These are phyloP conservation scores for Anthopleura xanthogrammica DNA, from an alignment of 92 coral and sea anemone genomes.

Conservation along the genomic window DNA sequence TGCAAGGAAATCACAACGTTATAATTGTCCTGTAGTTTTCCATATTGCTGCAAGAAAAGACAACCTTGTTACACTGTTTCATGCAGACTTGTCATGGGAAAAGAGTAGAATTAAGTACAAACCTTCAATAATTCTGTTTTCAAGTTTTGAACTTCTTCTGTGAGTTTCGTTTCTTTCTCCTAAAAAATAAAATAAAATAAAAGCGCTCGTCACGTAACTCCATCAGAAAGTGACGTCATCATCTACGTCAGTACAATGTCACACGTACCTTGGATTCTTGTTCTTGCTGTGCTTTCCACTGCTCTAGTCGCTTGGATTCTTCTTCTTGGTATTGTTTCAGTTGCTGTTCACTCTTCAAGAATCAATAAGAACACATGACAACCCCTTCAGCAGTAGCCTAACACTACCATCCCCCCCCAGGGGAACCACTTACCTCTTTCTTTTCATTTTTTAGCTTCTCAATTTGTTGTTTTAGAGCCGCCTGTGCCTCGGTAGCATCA, in stretches of 20 bases:
- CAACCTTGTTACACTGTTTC: too few relatives aligned
- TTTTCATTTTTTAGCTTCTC: conserved; percentile 49
- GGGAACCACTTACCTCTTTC: conserved; percentile 44
- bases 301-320: conserved; percentile 50
- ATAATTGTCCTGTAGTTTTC: conserved; percentile 92
- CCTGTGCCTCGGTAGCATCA: conserved; percentile 51
- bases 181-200: conserved; percentile 7
- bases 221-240: neutral
- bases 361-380: neutral
- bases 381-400: neutral
- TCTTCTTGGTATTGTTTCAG: conserved; percentile 42
- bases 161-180: conserved; percentile 73
- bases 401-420: neutral
- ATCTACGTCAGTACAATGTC: neutral
- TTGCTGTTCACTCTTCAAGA: conserved; percentile 45
- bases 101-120: neutral
- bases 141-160: conserved; percentile 72
- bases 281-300: conserved; percentile 59
- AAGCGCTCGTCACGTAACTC: neutral
- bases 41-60: conserved; percentile 70
- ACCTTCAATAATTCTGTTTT: conserved; percentile 83
- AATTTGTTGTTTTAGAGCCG: conserved; percentile 46
- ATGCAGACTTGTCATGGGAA: too few relatives aligned
- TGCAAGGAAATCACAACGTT: conserved; percentile 89
- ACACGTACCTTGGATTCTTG: conserved; percentile 64